These are phyloP conservation scores for Etia nguti DNA, from an alignment of 2,113 vertebrate species.

Conservation along the genomic window DNA sequence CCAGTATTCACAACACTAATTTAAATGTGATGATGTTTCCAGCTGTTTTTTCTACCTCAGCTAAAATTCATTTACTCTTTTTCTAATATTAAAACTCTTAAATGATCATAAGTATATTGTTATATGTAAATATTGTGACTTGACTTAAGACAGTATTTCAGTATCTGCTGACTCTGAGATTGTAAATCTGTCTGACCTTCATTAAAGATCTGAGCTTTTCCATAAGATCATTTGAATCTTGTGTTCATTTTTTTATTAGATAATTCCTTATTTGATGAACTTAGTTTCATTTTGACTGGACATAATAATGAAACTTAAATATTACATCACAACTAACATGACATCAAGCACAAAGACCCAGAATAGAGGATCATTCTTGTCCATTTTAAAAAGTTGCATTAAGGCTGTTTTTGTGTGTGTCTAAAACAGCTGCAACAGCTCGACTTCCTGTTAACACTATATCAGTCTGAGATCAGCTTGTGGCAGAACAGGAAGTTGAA, in stretches of 20 bases:
- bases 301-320: rapidly evolving
- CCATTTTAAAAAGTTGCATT: background rate
- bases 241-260: background rate
- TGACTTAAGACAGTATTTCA: background rate
- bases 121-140: background rate
- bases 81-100: background rate
- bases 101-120: background rate
- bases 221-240: background rate
- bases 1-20: background rate
- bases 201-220: background rate
- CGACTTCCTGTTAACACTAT: background rate
- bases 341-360: background rate
- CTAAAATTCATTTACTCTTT: background rate
- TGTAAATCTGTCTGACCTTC: background rate
- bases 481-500: background rate
- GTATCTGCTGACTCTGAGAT: background rate
- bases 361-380: background rate
- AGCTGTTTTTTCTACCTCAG: background rate
- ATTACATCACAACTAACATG: rapidly evolving
- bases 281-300: rapidly evolving
- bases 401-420: background rate
- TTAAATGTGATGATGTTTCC: background rate
- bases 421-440: background rate
- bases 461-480: background rate
- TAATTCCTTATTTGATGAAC: background rate